Evolutionary conservation across 2,888 invertebrate species (phyloP).

Genomic region (Drosophila recens): DNA sequence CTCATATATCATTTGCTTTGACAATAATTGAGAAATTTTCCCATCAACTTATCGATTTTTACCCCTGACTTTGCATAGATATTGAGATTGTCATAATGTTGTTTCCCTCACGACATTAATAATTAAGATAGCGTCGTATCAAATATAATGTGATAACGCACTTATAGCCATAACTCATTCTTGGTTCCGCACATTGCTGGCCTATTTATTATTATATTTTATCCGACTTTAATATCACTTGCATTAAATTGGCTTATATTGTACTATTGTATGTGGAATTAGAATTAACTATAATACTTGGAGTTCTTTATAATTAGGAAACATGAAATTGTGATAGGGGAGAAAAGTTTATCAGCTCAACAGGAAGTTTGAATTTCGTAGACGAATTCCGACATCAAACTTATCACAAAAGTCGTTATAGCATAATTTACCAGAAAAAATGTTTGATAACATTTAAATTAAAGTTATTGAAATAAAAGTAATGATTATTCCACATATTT

Average conservation of each 20-base stretch:
- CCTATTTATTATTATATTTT: neutral
- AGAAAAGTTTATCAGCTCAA: constrained; percentile 2
- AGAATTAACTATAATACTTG: neutral
- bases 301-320: neutral
- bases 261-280: neutral
- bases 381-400: neutral
- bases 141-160: neutral
- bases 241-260: neutral
- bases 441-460: neutral
- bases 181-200: neutral
- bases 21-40: neutral
- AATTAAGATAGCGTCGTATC: neutral
- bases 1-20: neutral
- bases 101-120: neutral
- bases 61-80: neutral
- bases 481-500: neutral
- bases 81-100: neutral
- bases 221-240: neutral
- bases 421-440: neutral
- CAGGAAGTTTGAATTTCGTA: neutral
- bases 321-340: neutral
- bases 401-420: neutral
- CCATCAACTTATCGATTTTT: neutral
- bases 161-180: neutral
- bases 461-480: neutral